Conservation (phyloP, 2,888 invertebrate genomes). For the Leptothorax acervorum region DNA sequence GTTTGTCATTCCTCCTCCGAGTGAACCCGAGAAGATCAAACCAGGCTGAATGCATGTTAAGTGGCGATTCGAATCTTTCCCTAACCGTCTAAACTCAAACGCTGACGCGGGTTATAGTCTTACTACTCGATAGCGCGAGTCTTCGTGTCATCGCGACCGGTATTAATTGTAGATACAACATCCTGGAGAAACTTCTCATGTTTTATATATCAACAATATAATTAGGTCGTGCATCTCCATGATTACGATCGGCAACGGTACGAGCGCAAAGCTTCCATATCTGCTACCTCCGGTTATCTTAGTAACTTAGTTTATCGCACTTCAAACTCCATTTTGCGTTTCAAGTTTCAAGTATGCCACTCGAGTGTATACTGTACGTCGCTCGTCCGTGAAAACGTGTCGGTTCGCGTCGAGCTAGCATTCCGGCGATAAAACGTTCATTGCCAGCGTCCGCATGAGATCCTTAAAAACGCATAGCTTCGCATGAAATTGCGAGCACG, state of each 20-base stretch:
- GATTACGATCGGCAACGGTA: constrained; percentile 22
- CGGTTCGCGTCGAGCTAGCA: constrained; percentile 11
- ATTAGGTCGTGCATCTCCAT: constrained; percentile 20
- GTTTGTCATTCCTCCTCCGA: constrained; percentile 59
- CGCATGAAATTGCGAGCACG: constrained; percentile 63
- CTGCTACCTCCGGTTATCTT: not conserved
- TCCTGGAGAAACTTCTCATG: not conserved
- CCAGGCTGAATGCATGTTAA: constrained; percentile 54
- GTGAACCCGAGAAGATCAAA: constrained; percentile 50
- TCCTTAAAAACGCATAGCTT: constrained; percentile 61
- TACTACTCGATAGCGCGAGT: constrained; percentile 19
- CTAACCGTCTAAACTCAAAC: not conserved
- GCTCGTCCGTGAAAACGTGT: constrained; percentile 33
- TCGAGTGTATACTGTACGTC: not conserved
- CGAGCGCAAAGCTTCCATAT: not conserved
- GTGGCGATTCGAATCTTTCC: not conserved
- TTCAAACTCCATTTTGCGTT: not conserved
- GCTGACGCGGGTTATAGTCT: not conserved
- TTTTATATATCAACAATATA: constrained; percentile 6
- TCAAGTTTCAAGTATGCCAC: constrained; percentile 9
- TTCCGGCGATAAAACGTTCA: constrained; percentile 37
- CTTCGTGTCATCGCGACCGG: not conserved
- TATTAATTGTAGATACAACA: constrained; percentile 11
- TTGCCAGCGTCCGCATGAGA: constrained; percentile 37
- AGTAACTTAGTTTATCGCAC: not conserved